Base-by-base conservation (phyloP, 2,888 invertebrate genomes). In the Pyrrhia umbra region DNA sequence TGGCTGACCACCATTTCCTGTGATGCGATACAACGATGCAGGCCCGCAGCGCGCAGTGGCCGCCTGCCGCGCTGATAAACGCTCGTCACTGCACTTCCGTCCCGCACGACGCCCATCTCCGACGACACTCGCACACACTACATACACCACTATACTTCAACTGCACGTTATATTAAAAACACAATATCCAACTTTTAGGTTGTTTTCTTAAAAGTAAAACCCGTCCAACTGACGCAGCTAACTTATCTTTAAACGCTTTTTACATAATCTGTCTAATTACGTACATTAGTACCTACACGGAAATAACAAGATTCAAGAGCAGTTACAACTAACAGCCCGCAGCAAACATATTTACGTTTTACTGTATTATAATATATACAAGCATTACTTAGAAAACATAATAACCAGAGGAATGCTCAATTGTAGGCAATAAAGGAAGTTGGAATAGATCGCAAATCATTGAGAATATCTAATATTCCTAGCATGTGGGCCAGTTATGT, bases 1-100 rank as follows among this genome's bases (percentile, higher is more conserved):
- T 61, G 52, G 30, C 77, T 86, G 87, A 88, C 88, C 89, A 86
- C 88, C 76, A 82, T 82, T 90, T 93, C 93, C 93, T 91, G 92
- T 79, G 93, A 91, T 91, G 92, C 79, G 93, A 91, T 90, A 92
- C 77, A 43, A 55, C 37, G 51, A 23, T 40, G 25, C 50, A 40
- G 39, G 45, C 57, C 39, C 51, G 15, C 42, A 50, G 61, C n/a
- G n/a, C 40, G 52, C 64, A 27, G 37, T 54, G 71, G 68, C 73
- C 64, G 68, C 74, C 67, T 51, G 68, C 75, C 74, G 75, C 76
- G 59, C 75, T 83, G 92, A 91, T 91, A 92, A 90, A 84, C 86
- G 83, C 73, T 77, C 81, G 81, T 78, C 81, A 75, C 61, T 73
- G 64, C 77, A 78, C 82, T 84, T 87, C 87, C 86, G 85, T 42